Base-by-base conservation (phyloP, 2,113 vertebrate genomes). In the Hemichromis elongatus region DNA sequence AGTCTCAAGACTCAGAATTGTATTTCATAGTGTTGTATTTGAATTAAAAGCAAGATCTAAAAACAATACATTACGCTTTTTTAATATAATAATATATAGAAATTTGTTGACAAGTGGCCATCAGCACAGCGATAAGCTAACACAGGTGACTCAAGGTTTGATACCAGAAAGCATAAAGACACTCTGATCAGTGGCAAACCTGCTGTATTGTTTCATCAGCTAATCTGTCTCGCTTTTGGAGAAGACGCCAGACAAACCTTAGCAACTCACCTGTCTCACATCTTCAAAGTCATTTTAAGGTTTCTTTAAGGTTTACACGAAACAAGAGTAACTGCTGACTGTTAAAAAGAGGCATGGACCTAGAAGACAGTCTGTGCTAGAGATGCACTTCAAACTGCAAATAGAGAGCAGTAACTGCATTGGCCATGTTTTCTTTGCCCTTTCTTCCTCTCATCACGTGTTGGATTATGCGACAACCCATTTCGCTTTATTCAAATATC, bases 391-490 rank as follows among this genome's bases (percentile, higher is more conserved):
- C 55, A 57, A 85, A 70, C 82, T 77, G 53, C 63, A 90, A 83
- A 86, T 45, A 54, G 78, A 85, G 77, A 40, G 77, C 70, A 63
- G 89, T 88, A 66, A 87, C 92, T 83, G 78, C 56, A 55, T 70
- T 26, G 35, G 24, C 26, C 2, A 9, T 24, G 7, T 63, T 63
- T 90, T 83, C 40, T 68, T 86, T 70, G 70, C 73, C 70, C 79
- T 88, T 88, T 75, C 61, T 57, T 83, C 81, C 5, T n/a, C 35
- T 54, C 55, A 6, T 24, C 21, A 2, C 54, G 24, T 42, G 47
- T 54, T 37, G 79, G 83, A 79, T 26, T n/a, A 54, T 79, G 81
- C n/a, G 45, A 84, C 59, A 52, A 73, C 55, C 63, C 16, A 26
- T 86, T 57, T 42, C 12, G 1, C 30, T 80, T 90, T 56, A 82